Evolutionary conservation across 2,888 invertebrate species (phyloP).

Genomic region (Teleiodes luculella): DNA sequence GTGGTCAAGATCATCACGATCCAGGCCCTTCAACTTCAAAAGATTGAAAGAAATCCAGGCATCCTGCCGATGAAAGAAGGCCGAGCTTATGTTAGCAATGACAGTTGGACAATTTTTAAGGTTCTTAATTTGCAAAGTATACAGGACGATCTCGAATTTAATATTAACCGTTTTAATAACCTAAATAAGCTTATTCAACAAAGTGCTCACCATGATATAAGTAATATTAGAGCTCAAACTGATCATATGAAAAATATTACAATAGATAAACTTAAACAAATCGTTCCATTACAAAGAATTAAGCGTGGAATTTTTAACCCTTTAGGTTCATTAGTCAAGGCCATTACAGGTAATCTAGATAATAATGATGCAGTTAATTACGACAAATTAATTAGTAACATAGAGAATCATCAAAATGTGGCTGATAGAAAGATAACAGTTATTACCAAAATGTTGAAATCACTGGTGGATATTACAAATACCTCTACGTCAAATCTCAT

Average conservation of each 20-base stretch:
- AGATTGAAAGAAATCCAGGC: constrained; percentile 5
- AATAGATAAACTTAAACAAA: not conserved
- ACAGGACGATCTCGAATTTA: not conserved
- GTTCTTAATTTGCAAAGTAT: not conserved
- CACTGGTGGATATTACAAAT: not conserved
- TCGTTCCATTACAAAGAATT: not conserved
- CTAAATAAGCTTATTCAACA: not conserved
- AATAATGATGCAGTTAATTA: not conserved
- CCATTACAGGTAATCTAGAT: not conserved
- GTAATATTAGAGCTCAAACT: not conserved
- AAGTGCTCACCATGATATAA: not conserved
- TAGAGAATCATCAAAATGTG: not conserved
- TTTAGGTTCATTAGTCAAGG: not conserved
- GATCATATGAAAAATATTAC: not conserved
- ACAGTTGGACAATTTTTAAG: constrained; percentile 9
- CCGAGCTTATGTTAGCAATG: not conserved
- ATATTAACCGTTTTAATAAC: not conserved
- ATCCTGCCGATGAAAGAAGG: constrained; percentile 11
- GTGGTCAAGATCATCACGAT: not conserved
- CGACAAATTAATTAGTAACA: not conserved
- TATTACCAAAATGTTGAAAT: not conserved
- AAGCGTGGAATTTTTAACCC: not conserved
- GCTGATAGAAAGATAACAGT: not conserved
- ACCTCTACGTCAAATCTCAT: too few species aligned
- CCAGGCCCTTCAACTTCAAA: constrained; percentile 11